Evolutionary conservation across 1,140 invertebrate species (phyloP).

Genomic region (Drosophila nigromelanica): DNA sequence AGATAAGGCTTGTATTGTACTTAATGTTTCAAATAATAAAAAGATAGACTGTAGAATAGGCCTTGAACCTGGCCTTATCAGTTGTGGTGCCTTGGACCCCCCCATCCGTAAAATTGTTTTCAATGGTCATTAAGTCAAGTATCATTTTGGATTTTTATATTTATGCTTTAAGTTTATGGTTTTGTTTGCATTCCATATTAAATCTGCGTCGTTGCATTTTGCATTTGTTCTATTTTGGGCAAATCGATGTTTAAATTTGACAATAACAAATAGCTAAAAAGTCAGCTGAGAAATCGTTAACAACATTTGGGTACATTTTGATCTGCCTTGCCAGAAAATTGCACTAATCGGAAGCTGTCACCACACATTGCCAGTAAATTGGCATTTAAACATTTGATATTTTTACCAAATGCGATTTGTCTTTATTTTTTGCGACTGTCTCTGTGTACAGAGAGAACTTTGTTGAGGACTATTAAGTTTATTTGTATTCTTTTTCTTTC

Average conservation of each 20-base stretch:
- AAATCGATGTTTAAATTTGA: constrained; percentile 39
- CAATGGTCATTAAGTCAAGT: constrained; percentile 22
- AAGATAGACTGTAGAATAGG: constrained; percentile 38
- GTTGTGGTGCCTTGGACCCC: constrained; percentile 32
- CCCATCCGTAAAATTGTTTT: constrained; percentile 34
- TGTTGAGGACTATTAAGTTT: constrained; percentile 3
- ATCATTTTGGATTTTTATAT: constrained; percentile 16
- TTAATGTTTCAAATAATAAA: background rate
- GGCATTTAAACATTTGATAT: constrained; percentile 28
- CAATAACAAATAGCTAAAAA: constrained; percentile 23
- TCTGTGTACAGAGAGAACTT: background rate
- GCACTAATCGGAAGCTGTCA: constrained; percentile 35
- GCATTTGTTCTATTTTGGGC: constrained; percentile 30
- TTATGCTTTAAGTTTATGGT: constrained; percentile 32
- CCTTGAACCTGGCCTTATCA: constrained; percentile 72
- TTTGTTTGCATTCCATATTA: constrained; percentile 36
- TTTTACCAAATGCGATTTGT: constrained; percentile 1
- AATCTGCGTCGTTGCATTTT: constrained; percentile 46
- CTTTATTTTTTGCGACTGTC: background rate
- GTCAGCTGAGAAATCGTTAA: constrained; percentile 4
- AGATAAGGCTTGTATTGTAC: constrained; percentile 1
- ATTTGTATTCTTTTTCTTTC: constrained; percentile 13
- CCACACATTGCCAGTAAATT: constrained; percentile 41
- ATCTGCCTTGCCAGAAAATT: constrained; percentile 22
- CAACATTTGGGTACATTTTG: constrained; percentile 9